Evolutionary conservation across 2,113 vertebrate genomes (phyloP).

Genomic region (Notothenia coriiceps): DNA sequence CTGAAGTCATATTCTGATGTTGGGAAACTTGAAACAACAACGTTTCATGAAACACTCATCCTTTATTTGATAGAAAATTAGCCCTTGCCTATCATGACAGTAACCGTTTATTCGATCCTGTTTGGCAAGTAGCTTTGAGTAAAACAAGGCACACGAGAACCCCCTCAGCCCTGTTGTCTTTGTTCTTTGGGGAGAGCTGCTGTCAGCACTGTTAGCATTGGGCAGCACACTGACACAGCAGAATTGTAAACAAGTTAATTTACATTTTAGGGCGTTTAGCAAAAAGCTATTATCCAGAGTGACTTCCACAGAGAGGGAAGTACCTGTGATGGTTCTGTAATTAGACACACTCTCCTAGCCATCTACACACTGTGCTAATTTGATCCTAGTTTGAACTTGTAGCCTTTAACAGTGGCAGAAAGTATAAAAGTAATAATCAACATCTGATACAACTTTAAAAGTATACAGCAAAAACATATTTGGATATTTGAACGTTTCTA

Average conservation of each 20-base stretch:
- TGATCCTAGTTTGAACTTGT: neutral
- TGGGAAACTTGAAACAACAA: neutral
- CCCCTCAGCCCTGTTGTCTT: neutral
- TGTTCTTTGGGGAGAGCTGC: conserved; percentile 12
- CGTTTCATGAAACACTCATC: neutral
- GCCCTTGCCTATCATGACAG: neutral
- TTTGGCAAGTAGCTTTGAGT: neutral
- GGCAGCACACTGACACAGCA: conserved; percentile 41
- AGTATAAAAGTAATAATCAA: neutral
- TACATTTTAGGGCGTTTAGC: conserved; percentile 45
- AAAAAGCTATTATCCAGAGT: conserved; percentile 14
- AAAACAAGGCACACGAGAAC: neutral
- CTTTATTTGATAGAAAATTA: neutral
- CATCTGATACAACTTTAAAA: neutral
- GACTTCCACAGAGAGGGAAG: conserved; percentile 13
- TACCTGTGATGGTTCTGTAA: conserved; percentile 32
- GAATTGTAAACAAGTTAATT: conserved; percentile 27
- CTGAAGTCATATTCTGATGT: neutral
- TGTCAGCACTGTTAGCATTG: conserved; percentile 20
- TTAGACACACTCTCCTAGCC: conserved; percentile 13
- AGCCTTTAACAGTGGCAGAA: neutral
- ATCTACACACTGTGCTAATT: neutral
- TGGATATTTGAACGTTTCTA: too few relatives aligned
- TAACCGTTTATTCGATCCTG: neutral
- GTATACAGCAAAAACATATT: neutral